phyloP scores from a whole-genome alignment of 2,888 invertebrate species.

The Galerucella nymphaeae region DNA sequence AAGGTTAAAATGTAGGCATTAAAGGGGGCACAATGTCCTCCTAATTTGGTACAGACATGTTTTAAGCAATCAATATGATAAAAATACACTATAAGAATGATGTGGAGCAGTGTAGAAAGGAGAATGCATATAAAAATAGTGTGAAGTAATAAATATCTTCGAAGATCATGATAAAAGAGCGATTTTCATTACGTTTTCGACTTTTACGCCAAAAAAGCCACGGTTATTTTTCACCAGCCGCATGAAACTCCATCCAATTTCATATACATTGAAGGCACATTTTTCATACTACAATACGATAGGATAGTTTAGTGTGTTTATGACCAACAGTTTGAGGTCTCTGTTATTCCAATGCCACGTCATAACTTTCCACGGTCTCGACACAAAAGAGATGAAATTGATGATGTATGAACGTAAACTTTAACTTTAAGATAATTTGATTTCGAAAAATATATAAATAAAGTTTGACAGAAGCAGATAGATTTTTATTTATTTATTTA shows the following conservation, averaged over 20 bases:
- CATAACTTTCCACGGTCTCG: constrained; percentile 25
- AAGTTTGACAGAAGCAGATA: background rate
- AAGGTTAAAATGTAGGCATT: too few species aligned
- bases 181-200: constrained; percentile 26
- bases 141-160: constrained; percentile 27
- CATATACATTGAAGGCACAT: constrained; percentile 30
- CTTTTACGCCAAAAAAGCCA: constrained; percentile 19
- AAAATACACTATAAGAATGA: too few species aligned
- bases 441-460: too few species aligned
- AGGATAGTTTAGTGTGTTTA: constrained; percentile 32
- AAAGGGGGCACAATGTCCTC: too few species aligned
- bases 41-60: too few species aligned
- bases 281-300: constrained; percentile 27
- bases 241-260: constrained; percentile 30
- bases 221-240: constrained; percentile 19
- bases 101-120: background rate
- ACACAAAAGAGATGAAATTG: constrained; percentile 9
- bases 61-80: too few species aligned
- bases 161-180: constrained; percentile 25
- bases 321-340: constrained; percentile 26
- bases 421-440: background rate
- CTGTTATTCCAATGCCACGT: constrained; percentile 22
- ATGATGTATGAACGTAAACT: constrained; percentile 7
- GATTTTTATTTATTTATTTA: background rate
- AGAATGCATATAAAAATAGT: constrained; percentile 16